Conservation (phyloP, 2,888 invertebrate genomes). For the Conomelus anceps region DNA sequence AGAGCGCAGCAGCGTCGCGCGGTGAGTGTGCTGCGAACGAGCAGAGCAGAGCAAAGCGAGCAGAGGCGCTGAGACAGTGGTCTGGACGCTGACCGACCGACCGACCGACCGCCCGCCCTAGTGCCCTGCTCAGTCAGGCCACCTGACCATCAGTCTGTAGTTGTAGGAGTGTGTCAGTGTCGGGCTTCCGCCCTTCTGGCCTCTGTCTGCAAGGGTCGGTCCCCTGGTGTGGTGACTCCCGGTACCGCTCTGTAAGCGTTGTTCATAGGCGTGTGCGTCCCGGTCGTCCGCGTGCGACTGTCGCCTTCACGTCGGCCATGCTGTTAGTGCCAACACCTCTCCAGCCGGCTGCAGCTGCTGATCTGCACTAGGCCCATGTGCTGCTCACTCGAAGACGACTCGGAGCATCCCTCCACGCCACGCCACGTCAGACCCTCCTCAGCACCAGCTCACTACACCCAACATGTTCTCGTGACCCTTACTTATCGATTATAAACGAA, state of each 20-base stretch:
- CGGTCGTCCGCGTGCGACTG: background rate
- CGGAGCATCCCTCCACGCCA: background rate
- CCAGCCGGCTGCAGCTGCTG: too few relatives aligned
- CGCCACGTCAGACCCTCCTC: background rate
- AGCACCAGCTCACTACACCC: background rate
- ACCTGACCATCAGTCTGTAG: too few relatives aligned
- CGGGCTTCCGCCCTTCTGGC: too few relatives aligned
- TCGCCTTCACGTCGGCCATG: background rate
- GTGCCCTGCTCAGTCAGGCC: background rate
- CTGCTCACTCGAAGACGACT: background rate
- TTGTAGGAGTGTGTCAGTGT: too few relatives aligned
- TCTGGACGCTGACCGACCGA: too few relatives aligned
- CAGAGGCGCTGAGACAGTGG: background rate
- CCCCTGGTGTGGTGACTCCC: too few relatives aligned
- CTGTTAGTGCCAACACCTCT: background rate
- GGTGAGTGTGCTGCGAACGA: too few relatives aligned
- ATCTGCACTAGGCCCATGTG: background rate
- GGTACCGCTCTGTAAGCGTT: too few relatives aligned
- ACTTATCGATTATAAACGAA: background rate
- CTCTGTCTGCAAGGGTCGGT: too few relatives aligned
- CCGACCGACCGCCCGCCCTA: background rate
- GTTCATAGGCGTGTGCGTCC: too few relatives aligned
- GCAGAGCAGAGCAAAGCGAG: background rate
- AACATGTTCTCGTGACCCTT: background rate
- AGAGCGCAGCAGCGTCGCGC: background rate